These are phyloP conservation scores for Daktulosphaira vitifoliae DNA, from an alignment of 1,140 invertebrate genomes.

Conservation along the genomic window DNA sequence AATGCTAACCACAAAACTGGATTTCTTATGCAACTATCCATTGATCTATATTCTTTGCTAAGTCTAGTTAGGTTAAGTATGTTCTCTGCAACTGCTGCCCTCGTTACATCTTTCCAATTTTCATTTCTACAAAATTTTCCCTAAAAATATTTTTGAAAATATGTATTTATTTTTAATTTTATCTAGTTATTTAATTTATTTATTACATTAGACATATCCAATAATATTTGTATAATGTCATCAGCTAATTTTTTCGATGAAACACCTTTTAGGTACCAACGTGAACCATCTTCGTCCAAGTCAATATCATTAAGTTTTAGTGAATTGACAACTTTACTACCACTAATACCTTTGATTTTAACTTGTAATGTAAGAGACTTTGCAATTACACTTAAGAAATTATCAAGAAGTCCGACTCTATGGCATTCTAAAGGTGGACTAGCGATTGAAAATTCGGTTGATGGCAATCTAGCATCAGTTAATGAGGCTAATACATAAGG, in stretches of 20 bases:
- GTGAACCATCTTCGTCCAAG: slow-evolving; percentile 48
- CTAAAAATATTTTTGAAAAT: no score
- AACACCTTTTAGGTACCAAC: slow-evolving; percentile 80
- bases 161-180: no score
- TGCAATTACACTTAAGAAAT: slow-evolving; percentile 76
- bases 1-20: slow-evolving; percentile 86
- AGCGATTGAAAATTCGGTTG: slow-evolving; percentile 69
- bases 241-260: slow-evolving; percentile 76
- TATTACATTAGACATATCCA: slow-evolving; percentile 87
- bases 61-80: slow-evolving; percentile 77
- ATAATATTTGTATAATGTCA: slow-evolving; percentile 75
- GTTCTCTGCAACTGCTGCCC: slow-evolving; percentile 83
- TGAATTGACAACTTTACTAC: slow-evolving; percentile 55
- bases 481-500: slow-evolving; percentile 57
- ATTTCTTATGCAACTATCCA: slow-evolving; percentile 65
- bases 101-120: slow-evolving; percentile 77
- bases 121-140: slow-evolving; percentile 64
- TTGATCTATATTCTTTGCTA: slow-evolving; percentile 61
- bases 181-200: no score
- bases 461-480: slow-evolving; percentile 57
- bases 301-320: slow-evolving; percentile 51
- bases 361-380: slow-evolving; percentile 80
- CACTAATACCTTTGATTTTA: slow-evolving; percentile 62
- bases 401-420: slow-evolving; percentile 64
- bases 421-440: slow-evolving; percentile 41